A percentile compares a stretch with the other conserved stretches of the same genome.
Evolutionary conservation across 2,113 vertebrate genomes (phyloP).

Genomic region (Strigops habroptila): DNA sequence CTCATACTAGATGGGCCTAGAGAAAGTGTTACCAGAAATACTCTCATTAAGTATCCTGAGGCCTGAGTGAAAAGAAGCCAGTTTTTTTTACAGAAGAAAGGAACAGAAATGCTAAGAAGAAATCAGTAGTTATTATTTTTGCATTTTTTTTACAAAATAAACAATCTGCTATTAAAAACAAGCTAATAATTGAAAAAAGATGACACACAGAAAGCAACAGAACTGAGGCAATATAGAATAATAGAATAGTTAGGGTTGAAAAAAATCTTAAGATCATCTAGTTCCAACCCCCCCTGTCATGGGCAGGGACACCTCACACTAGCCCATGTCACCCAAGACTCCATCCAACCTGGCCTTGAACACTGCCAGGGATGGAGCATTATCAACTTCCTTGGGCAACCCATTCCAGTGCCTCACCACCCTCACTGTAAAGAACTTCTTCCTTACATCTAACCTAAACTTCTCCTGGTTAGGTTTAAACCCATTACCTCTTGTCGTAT

Average conservation of each 20-base stretch:
- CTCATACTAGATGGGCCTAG: background rate
- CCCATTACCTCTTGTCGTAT: background rate
- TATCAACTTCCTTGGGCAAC: background rate
- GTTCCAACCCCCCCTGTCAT: background rate
- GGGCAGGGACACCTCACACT: background rate
- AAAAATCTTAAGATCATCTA: background rate
- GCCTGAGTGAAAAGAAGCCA: accelerated
- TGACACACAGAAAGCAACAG: background rate
- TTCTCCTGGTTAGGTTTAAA: background rate
- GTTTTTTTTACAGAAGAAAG: background rate
- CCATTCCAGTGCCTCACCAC: background rate
- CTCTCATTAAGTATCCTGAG: background rate
- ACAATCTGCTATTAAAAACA: background rate
- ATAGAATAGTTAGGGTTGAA: background rate
- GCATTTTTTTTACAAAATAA: background rate
- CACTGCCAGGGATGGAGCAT: background rate
- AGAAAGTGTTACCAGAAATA: background rate
- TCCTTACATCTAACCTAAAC: background rate
- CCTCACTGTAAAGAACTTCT: background rate
- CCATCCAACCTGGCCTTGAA: background rate
- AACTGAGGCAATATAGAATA: background rate
- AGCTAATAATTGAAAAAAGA: background rate
- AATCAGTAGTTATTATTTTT: background rate
- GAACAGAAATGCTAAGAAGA: background rate
- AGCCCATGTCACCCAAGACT: background rate